Conservation (phyloP, 2,888 invertebrate species). For the Acanthosoma haemorrhoidale region DNA sequence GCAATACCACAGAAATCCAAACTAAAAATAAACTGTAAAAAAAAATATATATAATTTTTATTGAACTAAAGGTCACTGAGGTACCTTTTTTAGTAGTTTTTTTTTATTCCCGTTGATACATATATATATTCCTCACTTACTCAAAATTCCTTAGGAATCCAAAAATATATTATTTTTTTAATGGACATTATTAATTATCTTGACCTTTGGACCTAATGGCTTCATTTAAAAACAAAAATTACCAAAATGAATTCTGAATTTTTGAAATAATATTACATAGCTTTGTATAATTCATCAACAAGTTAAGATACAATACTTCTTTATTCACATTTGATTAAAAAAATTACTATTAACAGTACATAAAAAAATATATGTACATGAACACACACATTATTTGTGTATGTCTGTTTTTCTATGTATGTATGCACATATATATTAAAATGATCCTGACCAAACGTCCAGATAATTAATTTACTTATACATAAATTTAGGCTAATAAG, state of each 20-base stretch:
- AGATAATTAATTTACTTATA: conserved; percentile 19
- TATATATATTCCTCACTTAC: not conserved
- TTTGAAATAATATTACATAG: not conserved
- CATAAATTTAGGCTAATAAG: conserved; percentile 9
- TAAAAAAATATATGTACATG: conserved; percentile 4
- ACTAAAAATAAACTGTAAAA: not conserved
- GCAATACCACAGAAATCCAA: conserved; percentile 23
- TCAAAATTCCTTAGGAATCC: conserved; percentile 18
- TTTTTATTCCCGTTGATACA: not conserved
- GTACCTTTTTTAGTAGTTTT: not conserved
- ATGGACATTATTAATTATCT: conserved; percentile 24
- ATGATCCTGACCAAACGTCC: conserved; percentile 10
- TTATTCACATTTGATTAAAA: not conserved
- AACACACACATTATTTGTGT: no score
- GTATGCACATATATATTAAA: not conserved
- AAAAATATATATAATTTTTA: conserved; percentile 9
- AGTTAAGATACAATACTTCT: not conserved
- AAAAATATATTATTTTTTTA: conserved; percentile 11
- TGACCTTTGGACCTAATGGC: conserved; percentile 19
- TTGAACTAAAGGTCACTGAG: conserved; percentile 24
- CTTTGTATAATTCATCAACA: not conserved
- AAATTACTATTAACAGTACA: not conserved
- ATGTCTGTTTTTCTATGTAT: no score
- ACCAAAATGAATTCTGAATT: not conserved
- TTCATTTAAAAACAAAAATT: not conserved